phyloP scores from a whole-genome alignment of 2,888 invertebrate species.

The Ditylenchus weischeri region DNA sequence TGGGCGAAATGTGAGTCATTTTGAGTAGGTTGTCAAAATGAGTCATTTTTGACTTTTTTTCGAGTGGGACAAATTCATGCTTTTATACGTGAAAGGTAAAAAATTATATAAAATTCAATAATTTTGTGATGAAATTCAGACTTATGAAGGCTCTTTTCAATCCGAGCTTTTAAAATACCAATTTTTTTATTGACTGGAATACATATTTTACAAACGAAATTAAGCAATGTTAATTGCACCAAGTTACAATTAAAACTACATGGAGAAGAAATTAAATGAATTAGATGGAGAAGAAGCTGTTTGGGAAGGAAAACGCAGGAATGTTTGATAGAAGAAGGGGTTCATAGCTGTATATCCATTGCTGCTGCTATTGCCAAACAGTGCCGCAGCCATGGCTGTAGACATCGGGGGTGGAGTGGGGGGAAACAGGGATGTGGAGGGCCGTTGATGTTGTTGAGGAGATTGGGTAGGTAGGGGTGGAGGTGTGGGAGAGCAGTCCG shows the following conservation, averaged over 20 bases:
- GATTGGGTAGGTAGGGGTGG: not conserved
- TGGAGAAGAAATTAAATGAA: conserved; percentile 7
- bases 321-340: conserved; percentile 14
- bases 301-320: conserved; percentile 11
- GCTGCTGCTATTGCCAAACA: not conserved
- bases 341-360: conserved; percentile 2
- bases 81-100: no score
- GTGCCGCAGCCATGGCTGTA: conserved; percentile 11
- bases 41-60: no score
- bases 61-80: no score
- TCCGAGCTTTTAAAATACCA: no score
- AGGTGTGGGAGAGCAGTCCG: not conserved
- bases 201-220: no score
- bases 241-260: not conserved
- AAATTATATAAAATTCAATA: no score
- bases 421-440: not conserved
- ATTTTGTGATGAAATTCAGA: no score
- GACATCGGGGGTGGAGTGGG: conserved; percentile 8
- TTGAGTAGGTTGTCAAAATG: no score
- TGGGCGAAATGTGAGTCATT: no score
- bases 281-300: not conserved
- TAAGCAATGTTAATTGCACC: not conserved
- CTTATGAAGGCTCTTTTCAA: no score
- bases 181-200: no score
- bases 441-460: conserved; percentile 1